These are phyloP conservation scores for Pseudococcus jackbeardsleyi DNA, from an alignment of 2,888 invertebrate genomes.

Conservation along the genomic window DNA sequence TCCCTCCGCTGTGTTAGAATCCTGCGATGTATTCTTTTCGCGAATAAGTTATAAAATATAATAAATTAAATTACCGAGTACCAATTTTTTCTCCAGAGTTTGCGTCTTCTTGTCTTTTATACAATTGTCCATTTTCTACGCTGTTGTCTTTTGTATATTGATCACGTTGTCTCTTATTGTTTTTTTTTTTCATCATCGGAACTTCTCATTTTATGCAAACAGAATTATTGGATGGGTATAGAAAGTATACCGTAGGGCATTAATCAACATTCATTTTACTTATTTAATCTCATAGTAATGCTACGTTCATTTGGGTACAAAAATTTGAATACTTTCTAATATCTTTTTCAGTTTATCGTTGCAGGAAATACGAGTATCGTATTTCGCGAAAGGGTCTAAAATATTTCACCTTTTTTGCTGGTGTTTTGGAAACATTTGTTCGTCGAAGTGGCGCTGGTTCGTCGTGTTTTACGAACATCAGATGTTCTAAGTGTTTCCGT, in stretches of 20 bases:
- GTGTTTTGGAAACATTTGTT: too few relatives aligned
- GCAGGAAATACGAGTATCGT: too few relatives aligned
- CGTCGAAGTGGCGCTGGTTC: too few relatives aligned
- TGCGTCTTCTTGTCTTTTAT: neutral
- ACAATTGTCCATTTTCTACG: neutral
- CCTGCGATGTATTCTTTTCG: neutral
- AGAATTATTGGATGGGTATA: neutral
- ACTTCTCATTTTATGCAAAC: neutral
- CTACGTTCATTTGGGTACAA: too few relatives aligned
- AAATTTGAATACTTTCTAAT: too few relatives aligned
- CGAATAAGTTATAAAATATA: slow-evolving; percentile 18
- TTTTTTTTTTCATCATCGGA: neutral
- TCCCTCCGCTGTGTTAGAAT: neutral
- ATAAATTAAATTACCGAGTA: slow-evolving; percentile 8
- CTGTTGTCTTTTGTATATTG: neutral
- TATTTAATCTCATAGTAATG: neutral
- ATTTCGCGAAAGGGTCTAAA: too few relatives aligned
- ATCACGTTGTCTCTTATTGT: neutral
- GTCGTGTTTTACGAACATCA: too few relatives aligned
- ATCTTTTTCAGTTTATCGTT: too few relatives aligned
- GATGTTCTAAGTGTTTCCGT: too few relatives aligned
- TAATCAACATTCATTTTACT: neutral
- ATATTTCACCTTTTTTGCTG: too few relatives aligned
- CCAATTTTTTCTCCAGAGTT: too few relatives aligned
- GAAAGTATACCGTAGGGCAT: neutral